phyloP scores from a whole-genome alignment of 92 coral and sea anemone genomes.

The Porites cylindrica region DNA sequence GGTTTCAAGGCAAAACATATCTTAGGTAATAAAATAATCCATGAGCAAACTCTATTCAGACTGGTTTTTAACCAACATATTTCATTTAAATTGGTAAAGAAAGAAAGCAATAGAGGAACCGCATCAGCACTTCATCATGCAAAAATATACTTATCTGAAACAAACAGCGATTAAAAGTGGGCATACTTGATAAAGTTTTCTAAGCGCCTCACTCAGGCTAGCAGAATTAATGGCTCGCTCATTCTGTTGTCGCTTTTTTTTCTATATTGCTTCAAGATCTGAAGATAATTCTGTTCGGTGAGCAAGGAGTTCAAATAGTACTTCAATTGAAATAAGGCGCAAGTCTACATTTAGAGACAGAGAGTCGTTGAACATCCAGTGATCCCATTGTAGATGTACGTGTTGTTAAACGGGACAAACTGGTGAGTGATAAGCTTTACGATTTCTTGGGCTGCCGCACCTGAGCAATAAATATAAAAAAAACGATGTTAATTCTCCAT shows the following conservation, averaged over 20 bases:
- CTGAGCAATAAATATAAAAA: slow-evolving; percentile 29
- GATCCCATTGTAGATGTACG: slow-evolving; percentile 94
- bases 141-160: no score
- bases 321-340: not conserved
- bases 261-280: not conserved
- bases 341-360: slow-evolving; percentile 43
- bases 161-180: no score
- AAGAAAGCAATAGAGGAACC: no score
- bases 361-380: slow-evolving; percentile 92
- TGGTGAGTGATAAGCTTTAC: slow-evolving; percentile 96
- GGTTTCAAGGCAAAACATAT: not conserved
- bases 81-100: not conserved
- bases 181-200: not conserved
- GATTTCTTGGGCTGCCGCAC: slow-evolving; percentile 97
- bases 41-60: not conserved
- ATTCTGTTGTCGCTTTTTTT: not conserved
- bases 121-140: no score
- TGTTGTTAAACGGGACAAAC: slow-evolving; percentile 93
- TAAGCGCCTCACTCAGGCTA: not conserved
- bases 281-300: not conserved
- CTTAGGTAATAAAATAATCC: not conserved
- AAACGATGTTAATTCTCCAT: not conserved
- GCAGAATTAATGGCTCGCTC: not conserved
- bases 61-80: not conserved
- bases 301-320: not conserved